Conservation (phyloP, 2,888 invertebrate genomes). For the Marasmarcha lunaedactyla region DNA sequence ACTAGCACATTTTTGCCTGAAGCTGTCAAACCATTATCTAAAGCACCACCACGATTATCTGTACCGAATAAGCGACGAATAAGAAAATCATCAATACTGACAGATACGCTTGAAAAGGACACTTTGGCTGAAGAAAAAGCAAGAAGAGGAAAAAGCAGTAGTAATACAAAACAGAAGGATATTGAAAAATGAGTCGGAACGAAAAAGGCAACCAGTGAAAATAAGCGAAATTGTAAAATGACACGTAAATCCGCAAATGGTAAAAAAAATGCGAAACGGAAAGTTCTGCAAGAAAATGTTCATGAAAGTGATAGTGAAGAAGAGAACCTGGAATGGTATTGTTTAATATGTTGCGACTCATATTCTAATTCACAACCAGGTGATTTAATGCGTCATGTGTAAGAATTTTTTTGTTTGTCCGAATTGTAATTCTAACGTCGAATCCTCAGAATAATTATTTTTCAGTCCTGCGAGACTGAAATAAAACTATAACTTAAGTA, state of each 20-base stretch:
- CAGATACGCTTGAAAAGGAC: background rate
- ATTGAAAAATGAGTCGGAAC: no score
- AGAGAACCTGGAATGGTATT: constrained; percentile 5
- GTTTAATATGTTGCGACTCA: constrained; percentile 6
- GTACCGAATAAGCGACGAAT: background rate
- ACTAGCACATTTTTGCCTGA: background rate
- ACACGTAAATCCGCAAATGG: constrained; percentile 1
- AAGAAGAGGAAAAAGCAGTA: background rate
- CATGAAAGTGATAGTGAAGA: constrained; percentile 4
- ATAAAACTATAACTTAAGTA: no score
- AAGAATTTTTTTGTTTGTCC: constrained; percentile 7
- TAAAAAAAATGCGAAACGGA: constrained; percentile 2
- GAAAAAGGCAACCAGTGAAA: background rate
- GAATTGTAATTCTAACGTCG: constrained; percentile 5
- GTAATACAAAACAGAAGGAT: no score
- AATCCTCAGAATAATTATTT: no score
- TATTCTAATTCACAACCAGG: constrained; percentile 7
- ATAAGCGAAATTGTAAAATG: constrained; percentile 1
- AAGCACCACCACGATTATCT: background rate
- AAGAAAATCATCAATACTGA: background rate
- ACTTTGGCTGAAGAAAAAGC: constrained; percentile 4
- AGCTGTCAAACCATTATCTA: background rate
- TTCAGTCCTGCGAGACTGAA: no score
- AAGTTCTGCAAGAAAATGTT: constrained; percentile 6
- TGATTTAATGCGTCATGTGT: constrained; percentile 6